These are phyloP conservation scores for Metaphire vulgaris DNA, from an alignment of 1,140 invertebrate genomes.

Conservation along the genomic window DNA sequence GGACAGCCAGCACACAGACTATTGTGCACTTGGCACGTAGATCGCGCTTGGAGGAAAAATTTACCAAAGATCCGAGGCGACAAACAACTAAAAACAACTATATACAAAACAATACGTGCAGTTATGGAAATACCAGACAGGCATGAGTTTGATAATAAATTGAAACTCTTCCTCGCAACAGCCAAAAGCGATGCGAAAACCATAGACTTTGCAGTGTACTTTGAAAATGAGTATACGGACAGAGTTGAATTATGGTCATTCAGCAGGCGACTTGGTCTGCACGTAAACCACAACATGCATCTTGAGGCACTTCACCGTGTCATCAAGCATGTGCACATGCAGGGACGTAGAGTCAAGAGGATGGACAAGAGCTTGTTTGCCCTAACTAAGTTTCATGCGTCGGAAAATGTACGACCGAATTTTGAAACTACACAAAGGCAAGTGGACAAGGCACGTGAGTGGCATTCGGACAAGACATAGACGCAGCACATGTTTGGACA, in stretches of 20 bases:
- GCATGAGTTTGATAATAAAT: background rate
- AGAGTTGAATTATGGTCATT: background rate
- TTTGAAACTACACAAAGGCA: too few species aligned
- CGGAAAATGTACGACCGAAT: too few species aligned
- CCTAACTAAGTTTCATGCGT: too few species aligned
- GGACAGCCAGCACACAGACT: background rate
- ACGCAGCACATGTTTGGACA: too few species aligned
- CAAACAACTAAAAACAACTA: background rate
- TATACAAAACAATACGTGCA: background rate
- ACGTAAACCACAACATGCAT: background rate
- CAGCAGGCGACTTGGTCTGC: background rate
- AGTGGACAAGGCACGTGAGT: too few species aligned
- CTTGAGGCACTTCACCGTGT: background rate
- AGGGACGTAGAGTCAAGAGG: background rate
- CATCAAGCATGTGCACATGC: background rate
- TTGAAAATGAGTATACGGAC: background rate
- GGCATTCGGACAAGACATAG: too few species aligned
- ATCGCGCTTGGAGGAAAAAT: background rate
- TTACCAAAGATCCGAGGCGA: background rate
- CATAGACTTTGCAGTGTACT: background rate
- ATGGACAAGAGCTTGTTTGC: too few species aligned
- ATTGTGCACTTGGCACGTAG: background rate
- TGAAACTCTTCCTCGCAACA: background rate
- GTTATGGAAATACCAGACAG: background rate
- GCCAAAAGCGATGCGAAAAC: background rate